Conservation (phyloP, 2,797 vertebrate genomes). For the Luscinia megarhynchos region DNA sequence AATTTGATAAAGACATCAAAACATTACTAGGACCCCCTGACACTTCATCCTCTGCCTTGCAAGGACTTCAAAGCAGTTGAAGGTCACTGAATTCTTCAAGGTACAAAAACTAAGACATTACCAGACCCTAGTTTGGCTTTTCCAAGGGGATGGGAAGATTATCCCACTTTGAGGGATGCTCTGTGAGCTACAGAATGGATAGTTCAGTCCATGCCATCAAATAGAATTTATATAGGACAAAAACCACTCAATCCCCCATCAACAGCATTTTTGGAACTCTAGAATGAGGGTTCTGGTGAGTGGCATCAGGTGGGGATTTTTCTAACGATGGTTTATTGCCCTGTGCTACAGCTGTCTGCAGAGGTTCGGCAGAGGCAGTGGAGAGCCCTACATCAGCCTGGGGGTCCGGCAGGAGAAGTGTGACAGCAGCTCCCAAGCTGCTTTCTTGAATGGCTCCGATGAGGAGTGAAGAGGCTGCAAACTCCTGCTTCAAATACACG, state of each 20-base stretch:
- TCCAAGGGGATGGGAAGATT: not conserved
- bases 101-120: not conserved
- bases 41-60: not conserved
- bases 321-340: not conserved
- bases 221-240: not conserved
- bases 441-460: conserved; percentile 87
- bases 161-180: not conserved
- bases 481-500: rapidly evolving
- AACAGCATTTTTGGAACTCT: not conserved
- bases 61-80: rapidly evolving
- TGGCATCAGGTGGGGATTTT: not conserved
- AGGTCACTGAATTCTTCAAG: not conserved
- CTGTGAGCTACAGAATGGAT: not conserved
- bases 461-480: conserved; percentile 80
- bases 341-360: conserved; percentile 75
- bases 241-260: not conserved
- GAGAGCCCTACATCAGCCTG: conserved; percentile 83
- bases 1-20: not conserved
- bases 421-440: conserved; percentile 72
- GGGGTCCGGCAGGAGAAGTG: conserved; percentile 73
- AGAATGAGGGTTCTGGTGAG: not conserved
- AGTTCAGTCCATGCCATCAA: not conserved
- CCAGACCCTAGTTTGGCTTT: not conserved
- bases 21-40: not conserved
- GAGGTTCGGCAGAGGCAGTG: conserved; percentile 5